These are phyloP conservation scores for Chouioia cunea DNA, from an alignment of 2,888 invertebrate genomes.

Conservation along the genomic window DNA sequence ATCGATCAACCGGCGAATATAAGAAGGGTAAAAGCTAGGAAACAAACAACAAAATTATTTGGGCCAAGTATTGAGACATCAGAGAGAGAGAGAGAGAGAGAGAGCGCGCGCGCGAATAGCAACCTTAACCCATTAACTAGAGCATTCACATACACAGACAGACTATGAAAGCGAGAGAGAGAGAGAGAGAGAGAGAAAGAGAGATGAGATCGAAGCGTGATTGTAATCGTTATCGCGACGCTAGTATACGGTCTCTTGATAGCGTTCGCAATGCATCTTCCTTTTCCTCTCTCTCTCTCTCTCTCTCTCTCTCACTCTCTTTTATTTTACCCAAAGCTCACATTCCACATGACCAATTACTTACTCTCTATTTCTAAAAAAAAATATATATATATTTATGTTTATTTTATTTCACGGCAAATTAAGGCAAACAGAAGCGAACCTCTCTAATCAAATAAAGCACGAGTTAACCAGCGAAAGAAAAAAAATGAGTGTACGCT, in stretches of 20 bases:
- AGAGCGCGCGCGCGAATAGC: not conserved
- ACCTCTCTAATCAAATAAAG: too few species aligned
- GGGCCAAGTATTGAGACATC: too few species aligned
- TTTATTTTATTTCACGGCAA: too few species aligned
- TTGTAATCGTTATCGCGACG: too few species aligned
- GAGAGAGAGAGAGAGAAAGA: not conserved
- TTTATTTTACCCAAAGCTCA: not conserved
- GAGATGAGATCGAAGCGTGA: not conserved
- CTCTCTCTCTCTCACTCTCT: not conserved
- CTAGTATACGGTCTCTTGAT: too few species aligned
- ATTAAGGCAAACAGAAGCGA: too few species aligned
- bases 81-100: not conserved
- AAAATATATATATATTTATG: not conserved
- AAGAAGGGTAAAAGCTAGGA: too few species aligned
- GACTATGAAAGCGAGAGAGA: not conserved
- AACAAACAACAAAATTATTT: too few species aligned
- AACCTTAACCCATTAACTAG: not conserved
- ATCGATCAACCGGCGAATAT: too few species aligned
- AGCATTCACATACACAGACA: not conserved
- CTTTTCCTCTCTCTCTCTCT: not conserved
- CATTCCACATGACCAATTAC: conserved; percentile 1
- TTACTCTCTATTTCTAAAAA: not conserved
- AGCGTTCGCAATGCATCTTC: not conserved
- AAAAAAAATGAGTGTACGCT: too few species aligned
- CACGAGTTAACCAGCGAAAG: too few species aligned